Base-by-base conservation (phyloP, 2,113 vertebrate species). In the Hyla sarda region DNA sequence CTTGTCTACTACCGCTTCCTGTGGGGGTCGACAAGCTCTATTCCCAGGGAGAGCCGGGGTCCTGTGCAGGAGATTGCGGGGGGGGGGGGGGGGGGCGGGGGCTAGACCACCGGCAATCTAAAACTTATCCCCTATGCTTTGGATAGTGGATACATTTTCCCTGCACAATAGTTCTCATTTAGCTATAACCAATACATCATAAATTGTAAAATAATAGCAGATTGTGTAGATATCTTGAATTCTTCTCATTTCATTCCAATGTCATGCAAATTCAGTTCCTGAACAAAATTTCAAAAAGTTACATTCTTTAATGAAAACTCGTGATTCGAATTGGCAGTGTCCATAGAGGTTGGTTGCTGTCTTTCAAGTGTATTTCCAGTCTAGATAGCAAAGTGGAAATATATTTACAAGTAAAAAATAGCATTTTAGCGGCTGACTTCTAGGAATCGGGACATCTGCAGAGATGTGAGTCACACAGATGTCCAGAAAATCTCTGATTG, bases 381-480 rank as follows among this genome's bases (percentile, higher is more conserved):
- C 30, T 79, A 60, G 32, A 79, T 60, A 58, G 54, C 54, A 80
- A 37, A 60, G 32, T 11, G 14, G 54, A 34, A 80, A 58, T 19
- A 23, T 32, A 54, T 77, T 28, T 21, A 62, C 17, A 62, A 62
- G 37, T 41, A 1, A 58, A 32, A 52, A 25, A 37, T 80, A 34
- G 34, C 76, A 79, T 79, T 58, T 58, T 58, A 79, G 56, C n/a
- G 54, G 14, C 54, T 80, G 54, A 56, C 32, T 80, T 80, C 77
- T 80, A 80, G 56, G 77, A 60, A 80, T 62, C 14, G 17, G 34
- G 34, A 79, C 32, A 79, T 79, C 28, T 78, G 76, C 32, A 79
- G 76, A 16, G 34, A 79, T 79, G 76, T n/a, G 19, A 62, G 34
- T 80, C 54, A 45, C 54, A 45, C 77, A 80, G 77, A 80, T 80